Percentiles rank a stretch among this genome's conserved stretches.
phyloP scores from a whole-genome alignment of 2,888 invertebrate genomes.

The Caenorhabditis angaria region DNA sequence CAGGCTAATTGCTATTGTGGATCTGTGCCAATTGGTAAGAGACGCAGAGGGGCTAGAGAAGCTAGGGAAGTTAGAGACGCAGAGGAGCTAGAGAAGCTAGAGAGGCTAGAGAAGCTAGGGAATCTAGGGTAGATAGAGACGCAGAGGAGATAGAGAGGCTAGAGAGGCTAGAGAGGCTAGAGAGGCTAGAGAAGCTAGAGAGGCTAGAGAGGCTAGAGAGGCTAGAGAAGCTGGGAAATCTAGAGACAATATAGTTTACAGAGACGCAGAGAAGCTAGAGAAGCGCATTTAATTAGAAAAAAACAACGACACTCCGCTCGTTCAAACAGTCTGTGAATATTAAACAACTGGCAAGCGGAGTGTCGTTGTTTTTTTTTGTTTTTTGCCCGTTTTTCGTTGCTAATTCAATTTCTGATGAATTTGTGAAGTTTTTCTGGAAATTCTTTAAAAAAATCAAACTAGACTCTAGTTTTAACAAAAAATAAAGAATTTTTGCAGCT shows the following conservation, averaged over 20 bases:
- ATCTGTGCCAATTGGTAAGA: constrained; percentile 8
- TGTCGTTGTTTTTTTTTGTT: neutral
- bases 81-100: too few relatives aligned
- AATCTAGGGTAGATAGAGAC: neutral
- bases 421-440: neutral
- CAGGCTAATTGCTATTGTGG: neutral
- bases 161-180: neutral
- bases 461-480: neutral
- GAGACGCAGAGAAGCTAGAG: neutral
- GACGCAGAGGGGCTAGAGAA: too few relatives aligned
- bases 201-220: too few relatives aligned
- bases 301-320: neutral
- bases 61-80: too few relatives aligned
- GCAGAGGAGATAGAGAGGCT: neutral
- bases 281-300: too few relatives aligned
- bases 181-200: too few relatives aligned
- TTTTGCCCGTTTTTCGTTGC: neutral
- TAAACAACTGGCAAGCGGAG: neutral
- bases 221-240: neutral
- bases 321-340: neutral
- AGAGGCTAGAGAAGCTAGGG: neutral
- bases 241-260: neutral
- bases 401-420: neutral
- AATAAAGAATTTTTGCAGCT: constrained; percentile 18
- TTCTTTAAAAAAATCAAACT: neutral